phyloP scores from a whole-genome alignment of 2,888 invertebrate genomes.

The Aphidoletes aphidimyza region DNA sequence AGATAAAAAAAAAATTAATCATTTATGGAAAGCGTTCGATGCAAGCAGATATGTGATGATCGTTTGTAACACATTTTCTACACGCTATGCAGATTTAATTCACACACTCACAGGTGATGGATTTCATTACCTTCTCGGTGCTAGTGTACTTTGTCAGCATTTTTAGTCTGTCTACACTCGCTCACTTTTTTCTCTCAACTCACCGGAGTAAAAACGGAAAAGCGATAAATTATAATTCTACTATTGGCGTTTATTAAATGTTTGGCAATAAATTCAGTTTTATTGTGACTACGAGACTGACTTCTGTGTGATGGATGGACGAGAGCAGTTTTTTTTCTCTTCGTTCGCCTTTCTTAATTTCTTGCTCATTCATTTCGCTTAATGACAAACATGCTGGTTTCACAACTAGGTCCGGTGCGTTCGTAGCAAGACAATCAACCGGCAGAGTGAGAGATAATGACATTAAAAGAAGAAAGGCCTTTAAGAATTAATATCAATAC shows the following conservation, averaged over 20 bases:
- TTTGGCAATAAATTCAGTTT: slow-evolving; percentile 39
- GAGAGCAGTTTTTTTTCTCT: neutral
- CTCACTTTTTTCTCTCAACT: neutral
- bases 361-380: slow-evolving; percentile 27
- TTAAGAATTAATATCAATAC: slow-evolving; percentile 21
- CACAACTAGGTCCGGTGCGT: slow-evolving; percentile 11
- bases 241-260: slow-evolving; percentile 4
- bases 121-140: neutral
- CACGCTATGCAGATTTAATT: slow-evolving; percentile 39
- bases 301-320: neutral
- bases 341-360: slow-evolving; percentile 45
- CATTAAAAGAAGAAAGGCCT: neutral
- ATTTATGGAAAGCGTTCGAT: slow-evolving; percentile 46
- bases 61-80: slow-evolving; percentile 46
- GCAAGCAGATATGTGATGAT: slow-evolving; percentile 4
- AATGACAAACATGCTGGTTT: slow-evolving; percentile 43
- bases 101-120: slow-evolving; percentile 44
- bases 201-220: slow-evolving; percentile 23
- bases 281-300: slow-evolving; percentile 11
- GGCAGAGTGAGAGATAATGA: neutral
- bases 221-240: slow-evolving; percentile 38
- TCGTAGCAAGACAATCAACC: neutral
- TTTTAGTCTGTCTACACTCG: neutral
- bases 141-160: neutral
- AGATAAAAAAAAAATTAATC: slow-evolving; percentile 37